Evolutionary conservation across 2,888 invertebrate species (phyloP).

Genomic region (Willowsia nigromaculata): DNA sequence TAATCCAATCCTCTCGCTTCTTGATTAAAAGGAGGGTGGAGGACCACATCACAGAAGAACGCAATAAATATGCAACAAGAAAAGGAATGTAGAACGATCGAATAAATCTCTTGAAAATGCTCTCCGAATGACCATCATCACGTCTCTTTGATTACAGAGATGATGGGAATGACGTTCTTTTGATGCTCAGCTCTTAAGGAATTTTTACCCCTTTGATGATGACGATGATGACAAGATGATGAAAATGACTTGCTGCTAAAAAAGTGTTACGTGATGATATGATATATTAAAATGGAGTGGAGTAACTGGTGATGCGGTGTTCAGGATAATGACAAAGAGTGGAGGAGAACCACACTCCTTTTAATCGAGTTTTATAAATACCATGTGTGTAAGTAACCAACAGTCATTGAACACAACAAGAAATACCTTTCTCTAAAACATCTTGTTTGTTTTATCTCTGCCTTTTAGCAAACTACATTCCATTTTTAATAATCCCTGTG

Average conservation of each 20-base stretch:
- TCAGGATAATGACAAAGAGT: conserved; percentile 29
- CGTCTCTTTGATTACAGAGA: conserved; percentile 56
- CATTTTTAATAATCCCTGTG: conserved; percentile 38
- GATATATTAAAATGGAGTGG: neutral
- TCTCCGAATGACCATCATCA: conserved; percentile 27
- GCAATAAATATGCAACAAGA: neutral
- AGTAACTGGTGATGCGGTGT: neutral
- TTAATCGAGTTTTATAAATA: neutral
- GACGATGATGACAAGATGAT: neutral
- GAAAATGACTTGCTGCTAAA: neutral
- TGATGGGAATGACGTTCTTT: neutral
- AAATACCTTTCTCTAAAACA: neutral
- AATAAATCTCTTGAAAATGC: conserved; percentile 40
- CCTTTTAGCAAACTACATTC: conserved; percentile 38
- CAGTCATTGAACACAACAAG: neutral
- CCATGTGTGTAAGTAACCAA: too few relatives aligned
- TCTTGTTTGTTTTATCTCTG: conserved; percentile 3
- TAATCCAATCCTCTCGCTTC: neutral
- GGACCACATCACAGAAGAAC: neutral
- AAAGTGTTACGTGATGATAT: conserved; percentile 52
- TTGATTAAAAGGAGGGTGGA: conserved; percentile 32
- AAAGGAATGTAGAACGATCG: conserved; percentile 44
- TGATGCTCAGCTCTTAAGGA: neutral
- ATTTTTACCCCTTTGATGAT: neutral
- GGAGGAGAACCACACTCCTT: neutral